Conservation (phyloP, 2,113 vertebrate species). For the Engystomops pustulosus region DNA sequence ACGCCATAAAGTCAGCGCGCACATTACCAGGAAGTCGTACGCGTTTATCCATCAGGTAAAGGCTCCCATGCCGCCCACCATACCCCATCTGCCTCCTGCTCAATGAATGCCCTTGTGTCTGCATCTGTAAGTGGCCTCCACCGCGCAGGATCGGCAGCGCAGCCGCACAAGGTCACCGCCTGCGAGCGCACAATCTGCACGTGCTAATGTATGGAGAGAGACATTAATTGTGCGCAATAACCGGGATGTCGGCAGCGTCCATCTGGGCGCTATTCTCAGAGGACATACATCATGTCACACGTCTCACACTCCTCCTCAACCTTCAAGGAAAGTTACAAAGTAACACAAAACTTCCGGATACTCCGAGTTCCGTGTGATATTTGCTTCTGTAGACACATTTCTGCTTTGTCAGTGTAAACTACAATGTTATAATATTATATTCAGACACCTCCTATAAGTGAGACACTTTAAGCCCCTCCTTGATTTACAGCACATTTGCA, state of each 20-base stretch:
- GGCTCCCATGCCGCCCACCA: conserved; percentile 67
- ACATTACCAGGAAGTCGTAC: conserved; percentile 41
- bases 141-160: conserved; percentile 37
- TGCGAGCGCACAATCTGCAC: neutral
- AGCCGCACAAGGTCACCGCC: conserved; percentile 35
- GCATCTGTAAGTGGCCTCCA: conserved; percentile 64
- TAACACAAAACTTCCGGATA: neutral
- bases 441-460: too few species aligned
- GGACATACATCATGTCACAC: conserved; percentile 4
- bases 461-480: too few species aligned
- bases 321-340: neutral
- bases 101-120: conserved; percentile 66
- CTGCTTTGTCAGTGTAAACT: too few species aligned
- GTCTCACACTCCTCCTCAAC: neutral
- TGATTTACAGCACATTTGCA: too few species aligned
- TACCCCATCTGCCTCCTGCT: conserved; percentile 69
- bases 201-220: neutral
- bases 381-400: too few species aligned
- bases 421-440: too few species aligned
- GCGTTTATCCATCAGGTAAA: conserved; percentile 58
- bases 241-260: neutral
- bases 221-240: conserved; percentile 21
- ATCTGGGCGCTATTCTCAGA: conserved; percentile 17
- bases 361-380: too few species aligned
- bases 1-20: conserved; percentile 27